Conservation (phyloP, 2,113 vertebrate genomes). For the Muntiacus reevesi region DNA sequence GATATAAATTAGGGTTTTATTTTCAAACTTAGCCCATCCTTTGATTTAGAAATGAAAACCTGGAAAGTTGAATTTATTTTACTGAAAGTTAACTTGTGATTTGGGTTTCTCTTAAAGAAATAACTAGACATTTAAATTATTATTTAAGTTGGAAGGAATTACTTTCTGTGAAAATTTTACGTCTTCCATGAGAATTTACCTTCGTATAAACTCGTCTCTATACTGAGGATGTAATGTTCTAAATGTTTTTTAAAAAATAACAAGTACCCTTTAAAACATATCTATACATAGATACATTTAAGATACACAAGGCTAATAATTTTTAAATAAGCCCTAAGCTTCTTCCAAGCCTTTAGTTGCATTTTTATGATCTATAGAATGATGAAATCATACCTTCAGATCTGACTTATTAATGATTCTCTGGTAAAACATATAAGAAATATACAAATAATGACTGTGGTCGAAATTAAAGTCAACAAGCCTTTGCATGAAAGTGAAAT, state of each 20-base stretch:
- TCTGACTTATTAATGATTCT: conserved; percentile 58
- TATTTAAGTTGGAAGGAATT: background rate
- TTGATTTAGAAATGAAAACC: background rate
- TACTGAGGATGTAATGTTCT: background rate
- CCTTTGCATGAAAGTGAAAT: conserved; percentile 72
- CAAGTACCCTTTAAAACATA: background rate
- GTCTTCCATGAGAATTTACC: conserved; percentile 23
- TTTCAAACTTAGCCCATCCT: background rate
- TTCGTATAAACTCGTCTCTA: background rate
- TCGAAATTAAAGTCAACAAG: conserved; percentile 74
- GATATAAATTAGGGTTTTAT: background rate
- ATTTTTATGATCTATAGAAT: background rate
- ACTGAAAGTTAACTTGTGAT: background rate
- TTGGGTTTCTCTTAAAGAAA: conserved; percentile 25
- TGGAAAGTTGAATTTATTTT: background rate
- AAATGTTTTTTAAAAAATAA: background rate
- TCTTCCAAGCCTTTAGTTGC: conserved; percentile 3
- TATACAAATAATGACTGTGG: conserved; percentile 35
- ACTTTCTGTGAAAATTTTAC: background rate
- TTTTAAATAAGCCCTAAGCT: conserved; percentile 25
- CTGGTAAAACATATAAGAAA: conserved; percentile 63
- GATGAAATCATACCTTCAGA: conserved; percentile 39
- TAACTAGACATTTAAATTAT: background rate
- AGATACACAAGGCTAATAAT: background rate
- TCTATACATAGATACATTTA: background rate